Conservation (phyloP, 2,113 vertebrate species). For the Hydrochoerus hydrochaeris region DNA sequence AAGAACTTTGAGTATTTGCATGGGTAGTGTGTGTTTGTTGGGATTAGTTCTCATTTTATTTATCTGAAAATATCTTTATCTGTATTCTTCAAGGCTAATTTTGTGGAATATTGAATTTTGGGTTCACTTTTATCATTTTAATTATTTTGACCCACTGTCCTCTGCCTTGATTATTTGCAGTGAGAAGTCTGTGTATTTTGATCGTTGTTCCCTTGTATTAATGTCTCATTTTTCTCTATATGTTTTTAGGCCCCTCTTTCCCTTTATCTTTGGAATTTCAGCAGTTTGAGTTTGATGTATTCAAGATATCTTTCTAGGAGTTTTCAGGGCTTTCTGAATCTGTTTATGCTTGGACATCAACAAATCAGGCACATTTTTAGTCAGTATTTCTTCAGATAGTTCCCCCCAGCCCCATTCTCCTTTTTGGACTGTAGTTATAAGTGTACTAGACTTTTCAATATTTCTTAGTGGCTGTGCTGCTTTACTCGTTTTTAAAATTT, state of each 20-base stretch:
- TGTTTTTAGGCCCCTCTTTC: neutral
- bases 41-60: neutral
- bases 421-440: too few species aligned
- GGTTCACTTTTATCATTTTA: neutral
- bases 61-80: neutral
- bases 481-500: neutral
- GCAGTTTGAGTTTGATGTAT: neutral
- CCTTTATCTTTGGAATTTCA: neutral
- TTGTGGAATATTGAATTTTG: neutral
- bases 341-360: neutral
- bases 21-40: neutral
- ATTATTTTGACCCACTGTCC: neutral
- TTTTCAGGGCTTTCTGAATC: neutral
- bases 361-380: neutral
- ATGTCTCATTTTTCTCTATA: neutral
- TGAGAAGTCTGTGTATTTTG: neutral
- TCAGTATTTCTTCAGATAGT: neutral
- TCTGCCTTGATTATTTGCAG: neutral
- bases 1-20: neutral
- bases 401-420: neutral
- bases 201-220: neutral
- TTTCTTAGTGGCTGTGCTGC: accelerated
- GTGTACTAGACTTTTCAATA: neutral
- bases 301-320: neutral
- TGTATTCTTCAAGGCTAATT: neutral